phyloP scores from a whole-genome alignment of 2,888 invertebrate species.

The Masnerella sp. region DNA sequence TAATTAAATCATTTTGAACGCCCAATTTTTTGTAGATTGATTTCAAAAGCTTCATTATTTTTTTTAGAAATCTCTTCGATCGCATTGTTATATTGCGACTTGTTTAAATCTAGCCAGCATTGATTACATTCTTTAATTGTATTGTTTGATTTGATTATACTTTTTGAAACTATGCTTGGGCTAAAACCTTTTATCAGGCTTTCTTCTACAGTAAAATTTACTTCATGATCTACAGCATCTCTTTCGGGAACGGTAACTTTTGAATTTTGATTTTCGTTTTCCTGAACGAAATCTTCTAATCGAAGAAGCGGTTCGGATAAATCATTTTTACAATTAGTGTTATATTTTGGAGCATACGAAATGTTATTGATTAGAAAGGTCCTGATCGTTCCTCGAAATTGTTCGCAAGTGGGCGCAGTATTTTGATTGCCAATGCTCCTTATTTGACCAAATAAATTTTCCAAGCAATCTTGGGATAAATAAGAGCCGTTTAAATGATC shows the following conservation, averaged over 20 bases:
- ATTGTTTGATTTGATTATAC: neutral
- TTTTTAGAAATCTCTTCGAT: neutral
- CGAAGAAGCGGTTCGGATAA: no score
- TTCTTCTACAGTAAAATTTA: neutral
- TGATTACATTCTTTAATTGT: neutral
- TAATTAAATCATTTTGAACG: neutral
- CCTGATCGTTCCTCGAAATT: slow-evolving; percentile 18
- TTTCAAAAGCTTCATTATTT: neutral
- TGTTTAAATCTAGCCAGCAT: neutral
- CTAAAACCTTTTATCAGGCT: neutral
- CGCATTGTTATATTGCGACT: neutral
- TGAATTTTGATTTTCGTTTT: no score
- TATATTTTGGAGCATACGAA: no score
- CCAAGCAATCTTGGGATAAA: slow-evolving; percentile 3
- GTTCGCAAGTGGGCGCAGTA: slow-evolving; percentile 15
- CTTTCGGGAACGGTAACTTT: no score
- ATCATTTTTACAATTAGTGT: neutral
- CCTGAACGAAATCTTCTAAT: no score
- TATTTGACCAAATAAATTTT: slow-evolving; percentile 3
- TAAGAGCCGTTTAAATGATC: neutral
- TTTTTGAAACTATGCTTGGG: neutral
- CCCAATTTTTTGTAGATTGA: neutral
- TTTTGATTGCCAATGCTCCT: slow-evolving; percentile 1
- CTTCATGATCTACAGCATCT: no score
- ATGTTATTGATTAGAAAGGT: slow-evolving; percentile 26